A percentile compares a stretch with the other conserved stretches of the same genome.
phyloP scores from a whole-genome alignment of 2,797 vertebrate species.

The Chelonia mydas region DNA sequence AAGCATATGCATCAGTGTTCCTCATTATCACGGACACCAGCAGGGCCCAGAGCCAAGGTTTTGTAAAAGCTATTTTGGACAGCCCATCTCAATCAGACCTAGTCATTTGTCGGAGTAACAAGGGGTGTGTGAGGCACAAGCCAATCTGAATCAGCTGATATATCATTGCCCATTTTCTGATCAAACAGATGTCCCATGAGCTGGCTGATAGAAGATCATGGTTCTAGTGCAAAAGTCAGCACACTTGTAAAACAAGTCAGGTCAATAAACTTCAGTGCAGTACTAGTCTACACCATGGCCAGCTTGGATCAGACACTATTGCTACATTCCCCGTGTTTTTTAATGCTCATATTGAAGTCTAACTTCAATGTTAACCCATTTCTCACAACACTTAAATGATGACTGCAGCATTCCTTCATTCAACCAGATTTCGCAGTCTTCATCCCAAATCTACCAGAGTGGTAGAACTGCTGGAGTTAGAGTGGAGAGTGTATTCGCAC shows the following conservation, averaged over 20 bases:
- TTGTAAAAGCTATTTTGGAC: not conserved
- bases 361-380: constrained; percentile 11
- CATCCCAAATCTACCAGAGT: not conserved
- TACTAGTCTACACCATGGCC: not conserved
- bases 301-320: not conserved
- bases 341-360: not conserved
- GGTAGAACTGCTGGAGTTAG: not conserved
- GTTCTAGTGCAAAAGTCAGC: constrained; percentile 9
- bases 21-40: not conserved
- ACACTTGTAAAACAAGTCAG: constrained; percentile 21
- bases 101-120: not conserved
- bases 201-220: not conserved
- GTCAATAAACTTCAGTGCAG: constrained; percentile 56
- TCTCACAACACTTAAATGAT: not conserved
- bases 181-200: constrained; percentile 34
- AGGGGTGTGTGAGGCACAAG: constrained; percentile 1
- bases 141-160: constrained; percentile 16
- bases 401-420: not conserved
- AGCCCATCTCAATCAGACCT: not conserved
- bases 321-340: not conserved
- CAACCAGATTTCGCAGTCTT: not conserved
- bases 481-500: not conserved
- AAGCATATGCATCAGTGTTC: not conserved
- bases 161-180: constrained; percentile 12
- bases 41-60: not conserved